phyloP scores from a whole-genome alignment of 2,113 vertebrate genomes.

The Chrysemys picta region DNA sequence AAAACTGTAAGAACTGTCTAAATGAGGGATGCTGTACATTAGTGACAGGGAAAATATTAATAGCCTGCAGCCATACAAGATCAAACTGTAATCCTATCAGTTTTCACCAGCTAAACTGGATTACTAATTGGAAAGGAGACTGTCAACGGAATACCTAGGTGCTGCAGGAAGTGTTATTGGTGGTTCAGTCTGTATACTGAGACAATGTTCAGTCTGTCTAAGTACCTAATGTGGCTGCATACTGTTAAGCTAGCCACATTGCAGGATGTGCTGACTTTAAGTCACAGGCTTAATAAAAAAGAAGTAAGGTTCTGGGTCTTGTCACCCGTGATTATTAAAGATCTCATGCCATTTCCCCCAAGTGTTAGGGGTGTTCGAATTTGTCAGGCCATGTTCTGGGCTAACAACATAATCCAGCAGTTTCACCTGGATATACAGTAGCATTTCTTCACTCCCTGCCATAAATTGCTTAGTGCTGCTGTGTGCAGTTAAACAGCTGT shows the following conservation, averaged over 20 bases:
- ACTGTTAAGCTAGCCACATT: not conserved
- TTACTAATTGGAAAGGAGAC: not conserved
- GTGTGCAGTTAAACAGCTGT: not conserved
- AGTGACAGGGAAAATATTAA: not conserved
- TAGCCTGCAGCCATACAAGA: not conserved
- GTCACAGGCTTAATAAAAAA: not conserved
- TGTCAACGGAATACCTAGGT: not conserved
- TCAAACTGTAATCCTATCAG: not conserved
- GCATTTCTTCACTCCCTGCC: not conserved
- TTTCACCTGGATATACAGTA: not conserved
- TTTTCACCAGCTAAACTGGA: not conserved
- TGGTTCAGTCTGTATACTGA: not conserved
- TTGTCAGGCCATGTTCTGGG: not conserved
- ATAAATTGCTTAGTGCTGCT: not conserved
- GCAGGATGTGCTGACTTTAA: not conserved
- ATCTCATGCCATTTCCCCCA: not conserved
- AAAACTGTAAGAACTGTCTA: constrained; percentile 6
- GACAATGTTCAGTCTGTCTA: not conserved
- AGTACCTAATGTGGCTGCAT: not conserved
- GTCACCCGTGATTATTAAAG: not conserved
- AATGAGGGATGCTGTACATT: not conserved
- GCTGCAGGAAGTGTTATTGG: not conserved
- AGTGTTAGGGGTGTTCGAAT: not conserved
- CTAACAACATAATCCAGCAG: not conserved
- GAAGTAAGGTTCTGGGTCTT: not conserved